A percentile compares a stretch with the other conserved stretches of the same genome.
These are phyloP conservation scores for Psylliodes chrysocephalus DNA, from an alignment of 2,888 invertebrate genomes.

Conservation along the genomic window DNA sequence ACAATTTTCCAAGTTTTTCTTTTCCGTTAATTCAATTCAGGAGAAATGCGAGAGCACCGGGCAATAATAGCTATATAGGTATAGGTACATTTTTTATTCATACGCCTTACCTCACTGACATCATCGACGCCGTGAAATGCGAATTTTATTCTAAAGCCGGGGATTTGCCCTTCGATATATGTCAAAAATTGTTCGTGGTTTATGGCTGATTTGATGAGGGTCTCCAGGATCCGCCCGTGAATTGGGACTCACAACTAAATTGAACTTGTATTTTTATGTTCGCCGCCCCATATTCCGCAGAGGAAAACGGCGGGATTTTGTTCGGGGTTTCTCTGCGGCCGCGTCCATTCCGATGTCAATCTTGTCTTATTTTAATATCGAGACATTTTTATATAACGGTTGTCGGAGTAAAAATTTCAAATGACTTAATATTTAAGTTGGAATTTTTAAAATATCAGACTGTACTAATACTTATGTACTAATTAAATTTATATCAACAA, in stretches of 20 bases:
- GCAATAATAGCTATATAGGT: too few relatives aligned
- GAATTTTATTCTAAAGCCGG: constrained; percentile 58
- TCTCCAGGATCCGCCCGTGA: constrained; percentile 45
- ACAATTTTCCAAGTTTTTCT: background rate
- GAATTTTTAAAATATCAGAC: too few relatives aligned
- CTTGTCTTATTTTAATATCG: too few relatives aligned
- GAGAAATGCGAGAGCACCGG: background rate
- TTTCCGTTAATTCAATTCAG: background rate
- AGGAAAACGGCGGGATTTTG: constrained; percentile 21
- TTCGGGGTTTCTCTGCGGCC: constrained; percentile 1
- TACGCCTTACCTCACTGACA: constrained; percentile 27
- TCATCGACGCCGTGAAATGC: constrained; percentile 55
- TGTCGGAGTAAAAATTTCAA: too few relatives aligned
- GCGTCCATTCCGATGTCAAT: background rate
- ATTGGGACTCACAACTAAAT: constrained; percentile 49
- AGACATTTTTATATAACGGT: too few relatives aligned
- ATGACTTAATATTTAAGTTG: too few relatives aligned
- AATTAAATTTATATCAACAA: too few relatives aligned
- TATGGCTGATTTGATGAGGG: constrained; percentile 63
- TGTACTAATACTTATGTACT: too few relatives aligned
- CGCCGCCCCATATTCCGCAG: constrained; percentile 34
- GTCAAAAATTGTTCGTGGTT: constrained; percentile 64
- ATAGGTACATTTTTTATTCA: constrained; percentile 44
- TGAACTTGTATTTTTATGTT: constrained; percentile 53
- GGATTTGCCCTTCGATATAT: constrained; percentile 56